Evolutionary conservation across 2,888 invertebrate species (phyloP), one percentile per base, ranked within the genome.

Genomic region (Nudaria mundana): DNA sequence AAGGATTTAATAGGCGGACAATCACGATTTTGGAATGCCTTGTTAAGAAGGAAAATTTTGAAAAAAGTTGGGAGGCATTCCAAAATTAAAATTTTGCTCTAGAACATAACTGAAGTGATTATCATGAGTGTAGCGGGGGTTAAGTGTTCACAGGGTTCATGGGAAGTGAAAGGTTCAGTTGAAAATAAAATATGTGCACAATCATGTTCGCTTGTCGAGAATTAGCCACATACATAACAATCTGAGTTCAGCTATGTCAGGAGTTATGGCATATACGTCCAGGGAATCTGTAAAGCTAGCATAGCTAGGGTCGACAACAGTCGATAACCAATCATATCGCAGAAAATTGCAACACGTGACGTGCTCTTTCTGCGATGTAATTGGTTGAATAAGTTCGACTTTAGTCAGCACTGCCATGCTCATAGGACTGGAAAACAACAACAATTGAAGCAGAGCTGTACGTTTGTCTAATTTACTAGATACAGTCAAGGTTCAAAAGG

Each of bases 181-280:
- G 10, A 40, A 24, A 35, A n/a, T 28, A 29, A 29, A 29, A 34
- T 25, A 7, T 18, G 18, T 30, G 38, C 13, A 36, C 49, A 55
- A 56, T 55, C 58, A 66, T 68, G 76, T 69, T 71, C 67, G 76
- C 70, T 76, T 76, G 87, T 82, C 85, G 68, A 84, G 85, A 84
- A 87, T 83, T 69, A 78, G 86, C 86, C 86, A 85, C 83, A 71
- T 78, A 81, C 79, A 81, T 77, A 85, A 84, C 82, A 86, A 82
- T 80, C 83, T 81, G 63, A 48, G 66, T 84, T 84, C 83, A 84
- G 84, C 81, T 84, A 85, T 85, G 83, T 84, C 72, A 65, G 48
- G 51, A 44, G 13, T 40, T 10, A 18, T 11, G 8, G 29, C 20
- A 35, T 12, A 3, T 20, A 28, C n/a, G n/a, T n/a, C n/a, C n/a